Evolutionary conservation across 1,140 invertebrate species (phyloP).

Genomic region (Drosophila sp.): DNA sequence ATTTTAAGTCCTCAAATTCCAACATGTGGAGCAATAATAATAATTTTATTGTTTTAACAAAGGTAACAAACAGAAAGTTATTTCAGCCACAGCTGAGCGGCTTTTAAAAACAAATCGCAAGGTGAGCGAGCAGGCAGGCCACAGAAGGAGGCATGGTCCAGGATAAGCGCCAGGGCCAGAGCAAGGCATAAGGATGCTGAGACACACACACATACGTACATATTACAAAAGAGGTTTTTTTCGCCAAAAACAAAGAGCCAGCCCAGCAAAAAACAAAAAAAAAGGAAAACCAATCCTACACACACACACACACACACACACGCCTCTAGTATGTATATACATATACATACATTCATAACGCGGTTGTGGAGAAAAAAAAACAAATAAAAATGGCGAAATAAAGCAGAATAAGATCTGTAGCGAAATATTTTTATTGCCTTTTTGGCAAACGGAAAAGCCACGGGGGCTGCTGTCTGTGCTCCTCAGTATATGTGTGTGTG

Average conservation of each 20-base stretch:
- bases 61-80: slow-evolving; percentile 80
- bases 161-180: slow-evolving; percentile 1
- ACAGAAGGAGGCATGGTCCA: slow-evolving; percentile 52
- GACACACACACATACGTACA: neutral
- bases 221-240: slow-evolving; percentile 12
- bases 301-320: slow-evolving; percentile 1
- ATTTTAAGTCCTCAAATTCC: slow-evolving; percentile 80
- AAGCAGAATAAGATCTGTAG: slow-evolving; percentile 81
- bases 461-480: slow-evolving; percentile 38
- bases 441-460: slow-evolving; percentile 59
- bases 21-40: slow-evolving; percentile 81
- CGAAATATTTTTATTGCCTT: slow-evolving; percentile 82
- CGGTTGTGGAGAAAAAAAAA: slow-evolving; percentile 42
- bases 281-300: neutral
- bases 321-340: slow-evolving; percentile 23
- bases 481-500: slow-evolving; percentile 11
- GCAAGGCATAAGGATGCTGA: slow-evolving; percentile 5
- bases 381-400: slow-evolving; percentile 81
- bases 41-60: slow-evolving; percentile 82
- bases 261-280: slow-evolving; percentile 36
- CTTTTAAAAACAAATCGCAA: slow-evolving; percentile 81
- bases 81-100: slow-evolving; percentile 80
- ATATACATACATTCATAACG: slow-evolving; percentile 44
- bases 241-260: neutral
- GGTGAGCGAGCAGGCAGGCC: slow-evolving; percentile 45